phyloP scores from a whole-genome alignment of 2,113 vertebrate genomes.

The Natator depressus region DNA sequence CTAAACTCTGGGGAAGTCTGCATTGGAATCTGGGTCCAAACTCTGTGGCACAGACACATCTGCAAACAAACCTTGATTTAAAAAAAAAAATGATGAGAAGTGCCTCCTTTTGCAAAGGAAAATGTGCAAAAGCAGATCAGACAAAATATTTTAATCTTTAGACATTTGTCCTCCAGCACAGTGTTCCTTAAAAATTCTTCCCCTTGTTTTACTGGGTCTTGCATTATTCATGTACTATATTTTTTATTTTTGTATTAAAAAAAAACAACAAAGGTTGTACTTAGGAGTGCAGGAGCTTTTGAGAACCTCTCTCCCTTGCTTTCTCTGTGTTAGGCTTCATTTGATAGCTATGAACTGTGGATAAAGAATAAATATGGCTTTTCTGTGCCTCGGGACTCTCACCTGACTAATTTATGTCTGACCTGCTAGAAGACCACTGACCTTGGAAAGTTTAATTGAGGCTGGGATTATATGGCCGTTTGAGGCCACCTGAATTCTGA shows the following conservation, averaged over 20 bases:
- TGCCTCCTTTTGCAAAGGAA: not conserved
- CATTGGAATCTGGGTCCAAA: not conserved
- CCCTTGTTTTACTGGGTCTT: not conserved
- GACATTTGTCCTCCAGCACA: not conserved
- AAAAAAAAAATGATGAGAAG: not conserved
- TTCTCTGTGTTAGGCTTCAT: conserved; percentile 66
- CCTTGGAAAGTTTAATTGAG: conserved; percentile 84
- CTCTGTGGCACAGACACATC: not conserved
- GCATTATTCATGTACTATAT: not conserved
- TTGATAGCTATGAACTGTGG: conserved; percentile 79
- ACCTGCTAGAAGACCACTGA: conserved; percentile 76
- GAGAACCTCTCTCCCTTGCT: conserved; percentile 11
- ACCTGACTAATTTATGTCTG: conserved; percentile 84
- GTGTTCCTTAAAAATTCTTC: not conserved
- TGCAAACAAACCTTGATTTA: not conserved
- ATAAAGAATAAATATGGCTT: conserved; percentile 81
- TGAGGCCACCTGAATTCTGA: conserved; percentile 80
- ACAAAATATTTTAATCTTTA: not conserved
- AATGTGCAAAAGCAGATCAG: accelerated
- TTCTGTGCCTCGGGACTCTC: conserved; percentile 75
- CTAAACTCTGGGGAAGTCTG: not conserved
- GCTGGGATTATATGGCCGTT: conserved; percentile 79
- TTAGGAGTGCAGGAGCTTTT: conserved; percentile 44
- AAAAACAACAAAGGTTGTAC: not conserved
- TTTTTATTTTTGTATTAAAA: not conserved